Conservation (phyloP, 2,797 vertebrate species). For the Brachyrhaphis roseni region DNA sequence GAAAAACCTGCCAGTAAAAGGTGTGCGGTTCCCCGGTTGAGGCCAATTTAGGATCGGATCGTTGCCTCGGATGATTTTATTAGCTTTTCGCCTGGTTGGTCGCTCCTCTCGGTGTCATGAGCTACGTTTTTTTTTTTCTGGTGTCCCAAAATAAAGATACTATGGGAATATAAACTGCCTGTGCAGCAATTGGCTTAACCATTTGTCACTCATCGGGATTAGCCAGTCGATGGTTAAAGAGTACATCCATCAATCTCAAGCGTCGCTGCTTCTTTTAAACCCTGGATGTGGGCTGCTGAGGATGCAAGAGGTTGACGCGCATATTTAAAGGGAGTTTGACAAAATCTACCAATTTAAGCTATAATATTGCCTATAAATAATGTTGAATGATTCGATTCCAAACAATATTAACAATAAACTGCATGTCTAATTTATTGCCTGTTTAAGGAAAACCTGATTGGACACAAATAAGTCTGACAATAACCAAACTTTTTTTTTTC, state of each 20-base stretch:
- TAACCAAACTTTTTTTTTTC: conserved; percentile 12
- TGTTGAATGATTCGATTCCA: not conserved
- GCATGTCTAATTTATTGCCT: conserved; percentile 58
- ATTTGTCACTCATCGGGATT: conserved; percentile 75
- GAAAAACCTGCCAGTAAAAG: conserved; percentile 24
- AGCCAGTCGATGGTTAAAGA: conserved; percentile 76
- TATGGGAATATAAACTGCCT: conserved; percentile 72
- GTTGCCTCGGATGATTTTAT: conserved; percentile 59
- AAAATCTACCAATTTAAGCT: not conserved
- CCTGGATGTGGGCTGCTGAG: conserved; percentile 57
- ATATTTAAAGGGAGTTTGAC: not conserved
- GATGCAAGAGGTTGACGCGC: conserved; percentile 8
- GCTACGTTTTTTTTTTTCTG: conserved; percentile 27
- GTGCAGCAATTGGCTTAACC: conserved; percentile 75
- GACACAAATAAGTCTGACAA: conserved; percentile 64
- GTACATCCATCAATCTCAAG: conserved; percentile 73
- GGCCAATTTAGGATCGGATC: conserved; percentile 52
- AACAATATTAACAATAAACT: not conserved
- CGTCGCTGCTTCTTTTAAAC: conserved; percentile 50
- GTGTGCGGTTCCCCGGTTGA: conserved; percentile 39
- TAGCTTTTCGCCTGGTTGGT: conserved; percentile 62
- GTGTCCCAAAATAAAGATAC: conserved; percentile 75
- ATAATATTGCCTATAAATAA: not conserved
- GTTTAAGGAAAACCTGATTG: conserved; percentile 54
- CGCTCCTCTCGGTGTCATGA: conserved; percentile 62